These are phyloP conservation scores for Orius insidiosus DNA, from an alignment of 1,140 invertebrate species.

Conservation along the genomic window DNA sequence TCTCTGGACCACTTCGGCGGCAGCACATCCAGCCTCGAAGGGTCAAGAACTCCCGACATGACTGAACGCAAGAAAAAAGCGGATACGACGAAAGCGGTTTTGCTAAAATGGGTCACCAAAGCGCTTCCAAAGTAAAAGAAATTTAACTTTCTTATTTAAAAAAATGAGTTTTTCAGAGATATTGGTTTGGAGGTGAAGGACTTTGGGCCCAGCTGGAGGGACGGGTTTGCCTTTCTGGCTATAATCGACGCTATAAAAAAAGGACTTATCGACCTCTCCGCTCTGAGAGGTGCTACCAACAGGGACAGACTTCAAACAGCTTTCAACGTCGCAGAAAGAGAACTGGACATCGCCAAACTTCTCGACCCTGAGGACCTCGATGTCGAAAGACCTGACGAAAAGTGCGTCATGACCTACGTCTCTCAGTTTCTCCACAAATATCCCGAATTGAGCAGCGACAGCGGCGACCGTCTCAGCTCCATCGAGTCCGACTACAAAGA, in stretches of 20 bases:
- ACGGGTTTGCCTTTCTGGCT: conserved; percentile 89
- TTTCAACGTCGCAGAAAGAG: conserved; percentile 79
- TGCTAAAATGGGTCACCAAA: conserved; percentile 88
- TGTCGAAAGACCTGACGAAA: conserved; percentile 91
- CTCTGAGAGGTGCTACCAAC: conserved; percentile 59
- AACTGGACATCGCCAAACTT: conserved; percentile 82
- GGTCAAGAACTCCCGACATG: conserved; percentile 34
- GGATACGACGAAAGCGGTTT: conserved; percentile 78
- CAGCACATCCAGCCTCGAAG: conserved; percentile 65
- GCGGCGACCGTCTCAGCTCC: conserved; percentile 51
- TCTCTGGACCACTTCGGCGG: conserved; percentile 64
- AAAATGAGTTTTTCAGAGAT: conserved; percentile 40
- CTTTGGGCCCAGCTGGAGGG: conserved; percentile 93
- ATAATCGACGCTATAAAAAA: conserved; percentile 91
- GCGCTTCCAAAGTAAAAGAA: conserved; percentile 67
- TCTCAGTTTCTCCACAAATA: conserved; percentile 96
- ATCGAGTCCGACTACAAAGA: conserved; percentile 65
- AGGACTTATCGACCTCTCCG: conserved; percentile 73
- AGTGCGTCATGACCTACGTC: conserved; percentile 98
- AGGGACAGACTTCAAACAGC: conserved; percentile 74
- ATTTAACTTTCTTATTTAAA: conserved; percentile 3
- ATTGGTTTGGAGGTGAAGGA: conserved; percentile 78
- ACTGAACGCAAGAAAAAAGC: conserved; percentile 52
- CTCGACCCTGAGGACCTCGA: conserved; percentile 95
- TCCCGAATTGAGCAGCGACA: conserved; percentile 44